These are phyloP conservation scores for Myiothlypis coronata DNA, from an alignment of 2,797 vertebrate species.

Conservation along the genomic window DNA sequence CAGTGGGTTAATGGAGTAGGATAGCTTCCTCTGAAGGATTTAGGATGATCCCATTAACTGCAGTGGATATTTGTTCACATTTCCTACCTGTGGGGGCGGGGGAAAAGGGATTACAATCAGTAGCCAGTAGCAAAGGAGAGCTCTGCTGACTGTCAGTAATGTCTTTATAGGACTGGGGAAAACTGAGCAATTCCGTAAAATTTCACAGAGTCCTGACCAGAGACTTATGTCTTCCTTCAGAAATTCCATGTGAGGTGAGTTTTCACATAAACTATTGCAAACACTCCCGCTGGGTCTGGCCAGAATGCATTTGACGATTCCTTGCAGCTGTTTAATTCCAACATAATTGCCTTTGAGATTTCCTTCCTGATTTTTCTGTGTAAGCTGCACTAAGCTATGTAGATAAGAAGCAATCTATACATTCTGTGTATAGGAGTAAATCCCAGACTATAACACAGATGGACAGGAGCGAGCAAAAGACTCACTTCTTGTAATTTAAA, in stretches of 20 bases:
- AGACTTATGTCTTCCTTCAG: neutral
- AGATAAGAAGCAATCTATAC: conserved; percentile 33
- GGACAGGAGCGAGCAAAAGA: conserved; percentile 13
- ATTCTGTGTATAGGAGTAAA: neutral
- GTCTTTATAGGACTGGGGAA: neutral
- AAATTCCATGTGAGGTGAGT: neutral
- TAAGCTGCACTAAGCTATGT: conserved; percentile 28
- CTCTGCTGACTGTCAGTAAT: conserved; percentile 27
- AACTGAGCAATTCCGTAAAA: neutral
- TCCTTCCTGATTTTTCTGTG: conserved; percentile 16
- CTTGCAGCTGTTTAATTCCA: conserved; percentile 44
- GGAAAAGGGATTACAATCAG: neutral
- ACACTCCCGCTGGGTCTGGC: neutral
- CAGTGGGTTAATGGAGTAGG: neutral
- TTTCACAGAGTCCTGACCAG: neutral
- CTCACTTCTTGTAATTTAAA: conserved; percentile 23
- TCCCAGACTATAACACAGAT: conserved; percentile 23
- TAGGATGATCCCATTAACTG: conserved; percentile 42
- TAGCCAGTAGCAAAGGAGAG: neutral
- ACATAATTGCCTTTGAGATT: conserved; percentile 50
- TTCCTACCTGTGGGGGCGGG: neutral
- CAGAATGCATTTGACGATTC: neutral
- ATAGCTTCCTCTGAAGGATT: conserved; percentile 9
- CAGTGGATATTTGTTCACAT: conserved; percentile 26
- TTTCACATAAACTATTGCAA: neutral